Conservation (phyloP, 2,888 invertebrate genomes). For the Rhagium mordax region DNA sequence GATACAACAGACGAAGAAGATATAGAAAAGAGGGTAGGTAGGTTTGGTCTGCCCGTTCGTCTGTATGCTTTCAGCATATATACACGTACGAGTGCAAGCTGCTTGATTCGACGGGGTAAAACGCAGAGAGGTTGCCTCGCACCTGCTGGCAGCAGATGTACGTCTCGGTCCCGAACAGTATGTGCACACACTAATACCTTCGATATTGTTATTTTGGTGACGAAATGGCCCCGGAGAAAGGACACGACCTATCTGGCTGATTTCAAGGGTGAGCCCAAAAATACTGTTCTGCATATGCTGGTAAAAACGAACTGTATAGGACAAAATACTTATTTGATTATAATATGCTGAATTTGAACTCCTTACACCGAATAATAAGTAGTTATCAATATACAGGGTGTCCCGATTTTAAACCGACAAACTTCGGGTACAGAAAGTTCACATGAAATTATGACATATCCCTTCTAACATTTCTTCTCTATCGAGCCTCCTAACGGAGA, state of each 20-base stretch:
- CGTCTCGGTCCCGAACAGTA: constrained; percentile 42
- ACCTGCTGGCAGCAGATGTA: constrained; percentile 62
- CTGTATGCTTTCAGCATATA: not conserved
- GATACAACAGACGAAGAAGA: not conserved
- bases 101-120: constrained; percentile 57
- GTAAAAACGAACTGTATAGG: not conserved
- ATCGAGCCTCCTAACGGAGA: too few species aligned
- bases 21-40: not conserved
- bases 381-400: too few species aligned
- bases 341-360: too few species aligned
- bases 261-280: not conserved
- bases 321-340: too few species aligned
- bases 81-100: constrained; percentile 64
- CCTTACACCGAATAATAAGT: too few species aligned
- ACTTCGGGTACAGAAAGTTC: too few species aligned
- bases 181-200: constrained; percentile 9
- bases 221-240: constrained; percentile 2
- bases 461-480: too few species aligned
- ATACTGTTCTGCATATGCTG: not conserved
- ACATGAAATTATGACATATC: too few species aligned
- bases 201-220: not conserved
- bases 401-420: too few species aligned
- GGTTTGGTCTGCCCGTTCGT: constrained; percentile 6
- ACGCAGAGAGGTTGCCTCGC: constrained; percentile 62
- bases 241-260: not conserved